A percentile compares a stretch with the other conserved stretches of the same genome.
Conservation (phyloP, 2,113 vertebrate genomes). For the Benthochromis sp. region DNA sequence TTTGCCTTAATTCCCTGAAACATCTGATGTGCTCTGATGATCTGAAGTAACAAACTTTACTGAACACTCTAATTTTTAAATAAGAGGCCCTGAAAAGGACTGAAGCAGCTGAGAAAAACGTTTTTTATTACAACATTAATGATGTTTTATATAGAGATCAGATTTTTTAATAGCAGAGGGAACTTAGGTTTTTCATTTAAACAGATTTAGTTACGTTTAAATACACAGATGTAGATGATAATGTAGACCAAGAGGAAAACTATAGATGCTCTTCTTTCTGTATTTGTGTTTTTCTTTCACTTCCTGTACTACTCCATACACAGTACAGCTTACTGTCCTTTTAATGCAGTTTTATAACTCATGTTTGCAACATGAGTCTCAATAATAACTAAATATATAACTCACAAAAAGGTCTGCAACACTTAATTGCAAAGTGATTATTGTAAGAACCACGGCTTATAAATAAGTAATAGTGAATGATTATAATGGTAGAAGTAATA, state of each 20-base stretch:
- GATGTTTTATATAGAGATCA: background rate
- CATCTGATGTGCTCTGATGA: background rate
- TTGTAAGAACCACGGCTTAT: background rate
- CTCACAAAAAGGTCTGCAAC: background rate
- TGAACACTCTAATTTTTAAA: background rate
- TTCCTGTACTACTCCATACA: background rate
- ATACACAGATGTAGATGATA: background rate
- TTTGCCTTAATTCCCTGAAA: background rate
- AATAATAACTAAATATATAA: background rate
- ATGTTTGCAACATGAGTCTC: background rate
- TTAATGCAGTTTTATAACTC: background rate
- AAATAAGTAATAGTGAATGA: background rate
- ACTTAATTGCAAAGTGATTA: background rate
- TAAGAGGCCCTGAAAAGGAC: accelerated
- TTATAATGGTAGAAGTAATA: background rate
- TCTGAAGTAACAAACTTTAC: background rate
- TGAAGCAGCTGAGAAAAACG: background rate
- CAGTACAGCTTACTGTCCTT: background rate
- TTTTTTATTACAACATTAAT: background rate
- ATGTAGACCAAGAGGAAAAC: background rate
- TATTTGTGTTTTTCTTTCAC: background rate
- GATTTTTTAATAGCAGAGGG: background rate
- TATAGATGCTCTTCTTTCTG: background rate
- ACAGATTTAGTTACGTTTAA: background rate
- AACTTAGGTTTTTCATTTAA: background rate